Percentiles rank a stretch among this genome's conserved stretches.
Conservation (phyloP, 2,113 vertebrate species). For the Oryzias celebensis region DNA sequence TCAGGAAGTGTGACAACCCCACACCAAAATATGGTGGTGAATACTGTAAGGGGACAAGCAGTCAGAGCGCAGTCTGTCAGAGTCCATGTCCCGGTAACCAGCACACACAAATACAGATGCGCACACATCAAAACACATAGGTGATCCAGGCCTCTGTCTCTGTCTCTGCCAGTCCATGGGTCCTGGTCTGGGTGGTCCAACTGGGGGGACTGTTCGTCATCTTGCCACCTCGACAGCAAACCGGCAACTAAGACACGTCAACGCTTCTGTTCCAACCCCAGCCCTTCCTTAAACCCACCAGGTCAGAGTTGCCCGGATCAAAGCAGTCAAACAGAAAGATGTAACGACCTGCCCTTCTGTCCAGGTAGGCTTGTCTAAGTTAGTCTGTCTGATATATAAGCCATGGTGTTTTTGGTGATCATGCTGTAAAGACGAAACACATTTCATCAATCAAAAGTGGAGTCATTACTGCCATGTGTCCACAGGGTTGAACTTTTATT, state of each 20-base stretch:
- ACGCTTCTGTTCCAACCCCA: constrained; percentile 54
- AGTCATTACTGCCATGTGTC: background rate
- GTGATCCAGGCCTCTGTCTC: background rate
- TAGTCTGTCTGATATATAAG: background rate
- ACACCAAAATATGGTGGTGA: constrained; percentile 49
- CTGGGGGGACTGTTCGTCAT: constrained; percentile 49
- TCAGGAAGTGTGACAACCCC: constrained; percentile 47
- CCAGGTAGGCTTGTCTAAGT: constrained; percentile 29
- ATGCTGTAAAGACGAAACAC: background rate
- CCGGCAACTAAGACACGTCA: constrained; percentile 19
- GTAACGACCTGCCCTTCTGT: constrained; percentile 41
- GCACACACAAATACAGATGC: constrained; percentile 7
- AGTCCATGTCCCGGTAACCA: constrained; percentile 53
- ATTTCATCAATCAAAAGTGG: background rate
- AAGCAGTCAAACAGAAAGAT: background rate
- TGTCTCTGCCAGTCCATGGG: constrained; percentile 42
- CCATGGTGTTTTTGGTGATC: background rate
- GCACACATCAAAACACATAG: background rate
- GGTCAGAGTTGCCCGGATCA: constrained; percentile 23
- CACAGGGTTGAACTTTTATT: background rate
- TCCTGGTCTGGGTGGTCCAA: constrained; percentile 62
- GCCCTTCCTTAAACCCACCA: constrained; percentile 35
- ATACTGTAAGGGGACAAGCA: constrained; percentile 31
- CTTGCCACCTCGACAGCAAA: constrained; percentile 26
- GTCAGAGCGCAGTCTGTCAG: constrained; percentile 10